Evolutionary conservation across 2,888 invertebrate species (phyloP).

Genomic region (Caenorhabditis sp.): DNA sequence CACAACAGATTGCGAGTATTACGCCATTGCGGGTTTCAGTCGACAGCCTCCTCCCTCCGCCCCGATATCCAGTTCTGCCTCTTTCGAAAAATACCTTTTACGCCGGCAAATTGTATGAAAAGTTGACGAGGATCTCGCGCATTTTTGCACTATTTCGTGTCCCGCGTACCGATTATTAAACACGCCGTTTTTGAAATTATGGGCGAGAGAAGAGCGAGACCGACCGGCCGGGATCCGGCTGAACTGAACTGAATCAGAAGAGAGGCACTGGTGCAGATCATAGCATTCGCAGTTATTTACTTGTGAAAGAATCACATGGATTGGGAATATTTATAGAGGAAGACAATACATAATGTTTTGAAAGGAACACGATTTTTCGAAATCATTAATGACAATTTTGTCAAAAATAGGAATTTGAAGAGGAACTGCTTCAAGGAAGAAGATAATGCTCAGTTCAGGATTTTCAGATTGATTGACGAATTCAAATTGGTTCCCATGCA

Average conservation of each 20-base stretch:
- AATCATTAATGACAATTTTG: too few relatives aligned
- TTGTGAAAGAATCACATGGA: too few relatives aligned
- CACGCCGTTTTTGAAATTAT: slow-evolving; percentile 11
- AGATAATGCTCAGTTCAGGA: too few relatives aligned
- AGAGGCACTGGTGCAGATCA: slow-evolving; percentile 5
- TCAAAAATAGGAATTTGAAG: too few relatives aligned
- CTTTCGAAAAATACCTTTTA: not conserved
- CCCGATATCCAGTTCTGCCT: slow-evolving; percentile 29
- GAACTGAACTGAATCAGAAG: not conserved
- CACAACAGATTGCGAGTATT: slow-evolving; percentile 4
- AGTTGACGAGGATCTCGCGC: slow-evolving; percentile 6
- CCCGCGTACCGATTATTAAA: not conserved
- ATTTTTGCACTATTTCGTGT: slow-evolving; percentile 22
- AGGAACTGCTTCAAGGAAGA: too few relatives aligned
- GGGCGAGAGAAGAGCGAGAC: not conserved
- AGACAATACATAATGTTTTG: too few relatives aligned
- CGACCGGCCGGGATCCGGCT: slow-evolving; percentile 12
- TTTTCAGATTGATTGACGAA: too few relatives aligned
- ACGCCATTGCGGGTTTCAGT: slow-evolving; percentile 32
- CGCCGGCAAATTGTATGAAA: not conserved
- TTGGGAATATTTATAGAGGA: too few relatives aligned
- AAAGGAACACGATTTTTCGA: too few relatives aligned
- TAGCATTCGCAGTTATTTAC: not conserved
- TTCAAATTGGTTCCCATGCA: too few relatives aligned
- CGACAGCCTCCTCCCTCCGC: slow-evolving; percentile 5